Evolutionary conservation across 2,888 invertebrate species (phyloP), one percentile per base, ranked within the genome.

Genomic region (Lasioglossum figueresi): DNA sequence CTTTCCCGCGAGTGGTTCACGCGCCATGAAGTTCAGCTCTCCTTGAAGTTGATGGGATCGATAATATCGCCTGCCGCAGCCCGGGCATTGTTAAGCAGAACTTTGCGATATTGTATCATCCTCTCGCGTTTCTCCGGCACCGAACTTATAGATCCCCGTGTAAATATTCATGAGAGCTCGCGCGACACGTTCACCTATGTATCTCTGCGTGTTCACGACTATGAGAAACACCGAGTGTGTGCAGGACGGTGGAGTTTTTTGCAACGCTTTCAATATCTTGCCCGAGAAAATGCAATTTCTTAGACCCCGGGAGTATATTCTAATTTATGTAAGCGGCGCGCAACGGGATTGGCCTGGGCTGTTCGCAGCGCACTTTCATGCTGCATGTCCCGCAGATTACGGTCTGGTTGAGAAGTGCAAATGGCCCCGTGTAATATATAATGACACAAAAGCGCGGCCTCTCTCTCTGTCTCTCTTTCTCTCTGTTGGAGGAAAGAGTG

Each of bases 321-420:
- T 86, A 87, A 87, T 87, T 87, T 87, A 87, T 87, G 87, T 81
- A 81, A 77, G 79, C 74, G 68, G 66, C 80, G 52, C 52, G 66
- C 85, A 80, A 83, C 85, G 83, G 83, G 83, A 87, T 86, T 86
- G 86, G 79, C 75, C 79, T 40, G 70, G 45, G 45, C 40, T 72
- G 56, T 19, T 72, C 66, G 76, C 70, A 52, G 68, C 72, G 76
- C 48, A 74, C 81, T 86, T 85, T 81, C 79, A 45, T 86, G 80
- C 73, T 59, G 59, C 66, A 72, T 77, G 83, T 79, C 83, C 76
- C 73, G 70, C 52, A 63, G 85, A 87, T 83, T 87, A 86, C 83
- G 86, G 80, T 80, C 77, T 56, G 72, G 34, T 31, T 83, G 83
- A 79, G 86, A 80, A 79, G 82, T 80, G 87, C 82, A 76, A 87